Evolutionary conservation across 1,140 invertebrate species (phyloP).

Genomic region (Drosophila dunni): DNA sequence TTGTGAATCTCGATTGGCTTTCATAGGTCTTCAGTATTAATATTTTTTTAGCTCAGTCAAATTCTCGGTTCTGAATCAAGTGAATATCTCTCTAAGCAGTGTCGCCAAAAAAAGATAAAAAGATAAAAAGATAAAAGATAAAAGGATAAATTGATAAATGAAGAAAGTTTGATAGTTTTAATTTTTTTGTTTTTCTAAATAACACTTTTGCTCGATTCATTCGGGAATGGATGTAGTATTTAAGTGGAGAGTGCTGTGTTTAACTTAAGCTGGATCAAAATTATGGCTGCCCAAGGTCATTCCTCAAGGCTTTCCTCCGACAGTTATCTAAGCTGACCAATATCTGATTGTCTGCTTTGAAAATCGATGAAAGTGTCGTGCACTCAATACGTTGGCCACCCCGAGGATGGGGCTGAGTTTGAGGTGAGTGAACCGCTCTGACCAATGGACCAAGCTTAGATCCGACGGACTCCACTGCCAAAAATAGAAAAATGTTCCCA

Average conservation of each 20-base stretch:
- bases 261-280: neutral
- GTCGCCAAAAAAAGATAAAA: too few relatives aligned
- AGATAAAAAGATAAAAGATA: too few relatives aligned
- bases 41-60: too few relatives aligned
- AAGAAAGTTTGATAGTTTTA: too few relatives aligned
- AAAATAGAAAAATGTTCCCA: neutral
- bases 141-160: too few relatives aligned
- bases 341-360: neutral
- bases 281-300: neutral
- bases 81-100: too few relatives aligned
- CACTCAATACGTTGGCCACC: neutral
- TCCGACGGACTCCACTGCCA: neutral
- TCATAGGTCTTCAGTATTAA: too few relatives aligned
- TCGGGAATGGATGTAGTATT: too few relatives aligned
- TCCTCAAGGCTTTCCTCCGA: neutral
- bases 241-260: neutral
- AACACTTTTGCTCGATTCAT: too few relatives aligned
- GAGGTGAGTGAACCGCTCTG: neutral
- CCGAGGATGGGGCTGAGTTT: neutral
- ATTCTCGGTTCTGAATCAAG: too few relatives aligned
- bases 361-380: neutral
- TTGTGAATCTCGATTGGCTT: neutral
- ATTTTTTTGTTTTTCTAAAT: too few relatives aligned
- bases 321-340: neutral
- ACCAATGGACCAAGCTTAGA: neutral